Conservation (phyloP, 2,888 invertebrate species). For the Oligia strigilis region DNA sequence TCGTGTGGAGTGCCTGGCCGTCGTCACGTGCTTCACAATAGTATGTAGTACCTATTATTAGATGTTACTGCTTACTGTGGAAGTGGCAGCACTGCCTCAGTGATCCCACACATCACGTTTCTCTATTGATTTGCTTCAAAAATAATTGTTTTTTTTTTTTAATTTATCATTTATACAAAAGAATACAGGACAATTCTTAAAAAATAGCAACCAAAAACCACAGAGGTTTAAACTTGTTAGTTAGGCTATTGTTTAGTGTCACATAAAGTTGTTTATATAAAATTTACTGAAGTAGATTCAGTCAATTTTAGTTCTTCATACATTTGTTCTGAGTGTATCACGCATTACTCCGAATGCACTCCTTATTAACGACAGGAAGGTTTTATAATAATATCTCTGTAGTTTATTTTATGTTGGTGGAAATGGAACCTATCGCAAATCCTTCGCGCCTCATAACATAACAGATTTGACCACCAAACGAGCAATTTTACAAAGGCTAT, state of each 20-base stretch:
- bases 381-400: neutral
- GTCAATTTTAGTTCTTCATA: neutral
- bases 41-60: too few relatives aligned
- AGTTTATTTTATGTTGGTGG: neutral
- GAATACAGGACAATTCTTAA: too few relatives aligned
- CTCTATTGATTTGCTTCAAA: neutral
- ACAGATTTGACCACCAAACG: neutral
- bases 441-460: neutral
- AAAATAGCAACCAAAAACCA: too few relatives aligned
- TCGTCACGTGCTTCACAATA: neutral
- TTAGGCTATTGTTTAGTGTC: neutral
- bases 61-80: too few relatives aligned
- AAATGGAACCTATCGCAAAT: neutral
- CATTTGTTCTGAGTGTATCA: neutral
- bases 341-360: neutral
- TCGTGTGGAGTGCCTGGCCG: neutral
- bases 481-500: neutral
- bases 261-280: neutral
- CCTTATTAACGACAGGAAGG: neutral
- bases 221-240: neutral
- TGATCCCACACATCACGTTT: neutral
- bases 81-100: too few relatives aligned
- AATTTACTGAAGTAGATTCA: neutral
- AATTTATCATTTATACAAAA: too few relatives aligned
- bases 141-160: neutral